Percentiles rank a stretch among this genome's conserved stretches.
Evolutionary conservation across 1,140 invertebrate species (phyloP).

Genomic region (Plodia interpunctella): DNA sequence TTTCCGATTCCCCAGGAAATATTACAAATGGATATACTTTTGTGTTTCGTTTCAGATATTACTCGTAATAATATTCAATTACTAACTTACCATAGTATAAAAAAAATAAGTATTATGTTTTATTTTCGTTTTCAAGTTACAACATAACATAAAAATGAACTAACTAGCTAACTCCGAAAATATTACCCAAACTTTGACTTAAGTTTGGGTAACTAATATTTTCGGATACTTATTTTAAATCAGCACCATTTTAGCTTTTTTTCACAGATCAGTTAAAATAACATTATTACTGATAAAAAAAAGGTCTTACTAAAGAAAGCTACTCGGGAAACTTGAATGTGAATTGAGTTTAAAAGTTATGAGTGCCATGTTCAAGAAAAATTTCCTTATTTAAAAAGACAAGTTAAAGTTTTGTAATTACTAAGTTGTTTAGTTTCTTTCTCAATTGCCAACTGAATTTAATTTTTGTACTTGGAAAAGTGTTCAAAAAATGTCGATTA

Average conservation of each 20-base stretch:
- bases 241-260: no score
- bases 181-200: no score
- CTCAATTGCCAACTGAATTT: neutral
- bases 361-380: neutral
- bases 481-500: neutral
- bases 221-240: no score
- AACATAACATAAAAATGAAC: no score
- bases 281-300: neutral
- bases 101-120: no score
- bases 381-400: neutral
- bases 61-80: slow-evolving; percentile 5
- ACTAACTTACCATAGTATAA: no score
- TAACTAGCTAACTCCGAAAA: no score
- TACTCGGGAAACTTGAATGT: neutral
- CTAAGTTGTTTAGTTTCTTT: slow-evolving; percentile 3
- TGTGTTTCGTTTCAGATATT: slow-evolving; percentile 3
- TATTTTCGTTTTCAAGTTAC: no score
- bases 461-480: neutral
- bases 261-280: no score
- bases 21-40: slow-evolving; percentile 9
- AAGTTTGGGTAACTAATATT: no score
- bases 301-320: neutral
- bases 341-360: slow-evolving; percentile 1
- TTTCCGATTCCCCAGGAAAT: slow-evolving; percentile 10
- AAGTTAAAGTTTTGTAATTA: slow-evolving; percentile 3